Evolutionary conservation across 2,797 vertebrate species (phyloP).

Genomic region (Adelosebastes latens): DNA sequence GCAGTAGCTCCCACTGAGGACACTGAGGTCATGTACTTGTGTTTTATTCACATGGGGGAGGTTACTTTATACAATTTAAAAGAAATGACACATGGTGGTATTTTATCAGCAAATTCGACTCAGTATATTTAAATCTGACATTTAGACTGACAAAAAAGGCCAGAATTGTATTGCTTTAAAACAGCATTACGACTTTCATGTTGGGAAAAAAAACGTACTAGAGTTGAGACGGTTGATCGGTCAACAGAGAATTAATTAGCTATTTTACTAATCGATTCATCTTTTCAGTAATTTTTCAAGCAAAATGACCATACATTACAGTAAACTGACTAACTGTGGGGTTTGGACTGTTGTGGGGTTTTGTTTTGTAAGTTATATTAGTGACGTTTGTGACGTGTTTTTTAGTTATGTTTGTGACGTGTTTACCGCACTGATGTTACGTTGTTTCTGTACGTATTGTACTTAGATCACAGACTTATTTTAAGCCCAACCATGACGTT

Average conservation of each 20-base stretch:
- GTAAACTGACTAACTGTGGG: no score
- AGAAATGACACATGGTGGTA: not conserved
- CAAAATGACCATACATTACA: no score
- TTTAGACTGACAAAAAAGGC: not conserved
- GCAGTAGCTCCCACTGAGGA: not conserved
- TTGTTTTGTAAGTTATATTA: no score
- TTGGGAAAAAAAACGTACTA: no score
- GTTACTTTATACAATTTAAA: not conserved
- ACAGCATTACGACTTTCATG: not conserved
- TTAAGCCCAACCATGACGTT: no score
- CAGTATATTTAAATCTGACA: not conserved
- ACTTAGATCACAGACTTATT: no score
- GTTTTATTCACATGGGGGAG: not conserved
- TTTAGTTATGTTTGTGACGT: no score
- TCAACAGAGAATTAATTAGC: not conserved
- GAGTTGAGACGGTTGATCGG: not conserved
- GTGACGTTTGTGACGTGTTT: no score
- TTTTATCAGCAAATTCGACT: not conserved
- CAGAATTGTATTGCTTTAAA: not conserved
- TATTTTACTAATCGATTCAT: not conserved
- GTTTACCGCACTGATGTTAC: no score
- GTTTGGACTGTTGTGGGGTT: no score
- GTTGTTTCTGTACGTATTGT: no score
- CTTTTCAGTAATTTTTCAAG: not conserved
- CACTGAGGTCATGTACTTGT: not conserved